These are phyloP conservation scores for Trichopria drosophilae DNA, from an alignment of 2,888 invertebrate species.

Conservation along the genomic window DNA sequence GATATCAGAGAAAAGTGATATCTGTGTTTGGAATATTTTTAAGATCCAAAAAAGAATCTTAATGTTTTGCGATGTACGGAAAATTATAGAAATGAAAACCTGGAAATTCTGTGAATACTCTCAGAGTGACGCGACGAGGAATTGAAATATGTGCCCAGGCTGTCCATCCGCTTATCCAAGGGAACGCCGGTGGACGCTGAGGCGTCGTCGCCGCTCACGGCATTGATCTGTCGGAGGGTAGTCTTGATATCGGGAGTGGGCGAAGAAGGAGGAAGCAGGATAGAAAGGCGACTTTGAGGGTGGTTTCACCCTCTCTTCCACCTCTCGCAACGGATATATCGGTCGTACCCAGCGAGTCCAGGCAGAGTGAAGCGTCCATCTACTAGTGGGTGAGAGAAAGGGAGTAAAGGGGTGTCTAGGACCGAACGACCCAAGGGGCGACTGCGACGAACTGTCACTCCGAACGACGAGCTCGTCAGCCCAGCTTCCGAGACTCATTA, in stretches of 20 bases:
- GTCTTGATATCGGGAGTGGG: constrained; percentile 55
- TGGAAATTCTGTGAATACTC: too few relatives aligned
- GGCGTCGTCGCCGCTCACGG: constrained; percentile 55
- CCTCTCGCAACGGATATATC: constrained; percentile 8
- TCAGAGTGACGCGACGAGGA: too few relatives aligned
- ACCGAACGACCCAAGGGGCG: too few relatives aligned
- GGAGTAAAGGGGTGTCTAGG: constrained; percentile 2
- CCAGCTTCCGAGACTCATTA: constrained; percentile 45
- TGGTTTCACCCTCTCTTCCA: constrained; percentile 18
- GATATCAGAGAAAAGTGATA: too few relatives aligned
- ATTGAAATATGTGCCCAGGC: too few relatives aligned
- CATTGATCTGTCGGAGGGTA: constrained; percentile 58
- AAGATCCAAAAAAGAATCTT: too few relatives aligned
- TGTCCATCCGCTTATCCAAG: constrained; percentile 64
- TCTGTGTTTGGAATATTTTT: too few relatives aligned
- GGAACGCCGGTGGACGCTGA: constrained; percentile 38
- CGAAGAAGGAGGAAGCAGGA: too few relatives aligned
- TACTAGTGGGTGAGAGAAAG: constrained; percentile 2
- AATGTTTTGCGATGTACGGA: too few relatives aligned
- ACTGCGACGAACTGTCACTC: constrained; percentile 19
- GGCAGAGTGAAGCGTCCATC: constrained; percentile 19
- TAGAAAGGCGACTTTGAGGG: constrained; percentile 41
- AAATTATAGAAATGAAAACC: too few relatives aligned
- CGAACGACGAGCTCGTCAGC: constrained; percentile 46
- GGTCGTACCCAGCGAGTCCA: constrained; percentile 26